Conservation (phyloP, 2,113 vertebrate species). For the Dipodomys merriami region DNA sequence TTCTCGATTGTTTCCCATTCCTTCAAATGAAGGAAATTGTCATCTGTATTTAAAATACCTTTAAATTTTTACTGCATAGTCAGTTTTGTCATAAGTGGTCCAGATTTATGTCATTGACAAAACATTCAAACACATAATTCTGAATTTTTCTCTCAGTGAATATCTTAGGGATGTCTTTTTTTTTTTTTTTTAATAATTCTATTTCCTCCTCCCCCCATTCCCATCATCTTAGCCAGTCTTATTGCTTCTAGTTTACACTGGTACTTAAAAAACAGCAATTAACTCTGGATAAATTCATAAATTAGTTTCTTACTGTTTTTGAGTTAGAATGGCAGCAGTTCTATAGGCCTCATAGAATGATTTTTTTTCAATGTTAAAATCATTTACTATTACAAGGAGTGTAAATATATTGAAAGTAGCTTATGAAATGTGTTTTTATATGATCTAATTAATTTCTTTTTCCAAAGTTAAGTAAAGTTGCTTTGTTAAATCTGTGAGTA, state of each 20-base stretch:
- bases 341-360: conserved; percentile 5
- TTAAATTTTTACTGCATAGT: background rate
- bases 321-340: conserved; percentile 32
- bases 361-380: conserved; percentile 61
- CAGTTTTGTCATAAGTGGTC: background rate
- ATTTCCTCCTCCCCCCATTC: background rate
- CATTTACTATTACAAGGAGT: conserved; percentile 35
- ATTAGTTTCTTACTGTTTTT: conserved; percentile 5
- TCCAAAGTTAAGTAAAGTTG: background rate
- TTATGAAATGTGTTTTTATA: conserved; percentile 7
- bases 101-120: background rate
- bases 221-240: background rate
- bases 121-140: conserved; percentile 13
- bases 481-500: conserved; percentile 52
- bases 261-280: too few relatives aligned
- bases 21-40: background rate
- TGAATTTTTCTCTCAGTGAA: background rate
- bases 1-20: conserved; percentile 30
- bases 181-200: background rate
- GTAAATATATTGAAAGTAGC: conserved; percentile 40
- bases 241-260: too few relatives aligned
- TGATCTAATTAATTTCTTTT: conserved; percentile 41
- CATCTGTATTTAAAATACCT: background rate
- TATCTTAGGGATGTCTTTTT: background rate
- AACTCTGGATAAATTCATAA: conserved; percentile 12